Conservation (phyloP, 2,113 vertebrate species). For the Ciconia boyciana region DNA sequence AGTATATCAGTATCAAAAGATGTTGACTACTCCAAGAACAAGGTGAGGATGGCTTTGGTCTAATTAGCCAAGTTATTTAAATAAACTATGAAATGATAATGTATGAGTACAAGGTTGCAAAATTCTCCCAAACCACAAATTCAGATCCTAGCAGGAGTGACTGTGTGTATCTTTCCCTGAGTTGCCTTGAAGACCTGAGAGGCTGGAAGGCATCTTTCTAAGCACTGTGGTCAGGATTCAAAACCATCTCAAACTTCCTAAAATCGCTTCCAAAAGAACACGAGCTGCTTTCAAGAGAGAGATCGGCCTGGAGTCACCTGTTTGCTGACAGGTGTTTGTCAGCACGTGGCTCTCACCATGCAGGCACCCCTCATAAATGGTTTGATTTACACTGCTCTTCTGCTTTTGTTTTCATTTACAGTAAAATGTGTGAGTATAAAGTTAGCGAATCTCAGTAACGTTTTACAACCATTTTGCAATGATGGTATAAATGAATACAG, state of each 20-base stretch:
- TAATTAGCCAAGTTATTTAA: neutral
- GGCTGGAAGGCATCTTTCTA: neutral
- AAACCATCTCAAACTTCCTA: neutral
- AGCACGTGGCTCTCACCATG: neutral
- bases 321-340: neutral
- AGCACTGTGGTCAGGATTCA: neutral
- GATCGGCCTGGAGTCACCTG: accelerated
- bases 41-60: neutral
- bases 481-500: neutral
- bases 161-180: neutral
- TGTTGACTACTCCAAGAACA: neutral
- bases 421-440: neutral
- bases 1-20: neutral
- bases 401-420: neutral
- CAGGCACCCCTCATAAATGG: neutral
- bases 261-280: neutral
- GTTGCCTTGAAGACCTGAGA: neutral
- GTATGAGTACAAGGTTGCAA: neutral
- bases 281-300: neutral
- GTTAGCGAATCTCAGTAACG: neutral
- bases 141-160: neutral
- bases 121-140: neutral
- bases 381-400: neutral
- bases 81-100: neutral
- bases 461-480: neutral